These are phyloP conservation scores for Motacilla alba DNA, from an alignment of 2,113 vertebrate genomes.

Conservation along the genomic window DNA sequence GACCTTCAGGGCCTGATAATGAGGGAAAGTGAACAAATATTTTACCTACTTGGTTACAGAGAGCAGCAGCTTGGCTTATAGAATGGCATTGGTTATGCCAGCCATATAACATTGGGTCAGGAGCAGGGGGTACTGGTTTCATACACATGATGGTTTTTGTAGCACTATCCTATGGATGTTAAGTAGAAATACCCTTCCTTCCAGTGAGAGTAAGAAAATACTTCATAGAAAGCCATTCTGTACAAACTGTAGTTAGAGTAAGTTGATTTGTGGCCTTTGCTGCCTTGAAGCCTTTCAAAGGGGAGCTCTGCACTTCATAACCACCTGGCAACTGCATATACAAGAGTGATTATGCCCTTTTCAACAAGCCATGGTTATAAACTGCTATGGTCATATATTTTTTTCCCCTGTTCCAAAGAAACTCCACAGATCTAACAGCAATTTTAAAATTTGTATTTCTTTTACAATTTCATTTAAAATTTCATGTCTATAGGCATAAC, in stretches of 20 bases:
- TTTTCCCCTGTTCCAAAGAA: background rate
- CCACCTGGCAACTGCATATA: background rate
- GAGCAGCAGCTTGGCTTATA: background rate
- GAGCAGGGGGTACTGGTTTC: background rate
- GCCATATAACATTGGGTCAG: accelerated
- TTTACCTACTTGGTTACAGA: background rate
- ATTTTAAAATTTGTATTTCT: background rate
- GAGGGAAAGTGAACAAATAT: background rate
- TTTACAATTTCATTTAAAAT: background rate
- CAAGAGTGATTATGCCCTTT: background rate
- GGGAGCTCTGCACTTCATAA: background rate
- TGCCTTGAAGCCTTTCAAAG: background rate
- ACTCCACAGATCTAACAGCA: background rate
- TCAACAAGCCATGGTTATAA: background rate
- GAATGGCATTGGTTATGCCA: background rate
- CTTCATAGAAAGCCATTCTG: background rate
- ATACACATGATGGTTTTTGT: background rate
- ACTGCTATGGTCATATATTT: background rate
- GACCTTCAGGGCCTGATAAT: background rate
- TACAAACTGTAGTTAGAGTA: background rate
- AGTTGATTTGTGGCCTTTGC: background rate
- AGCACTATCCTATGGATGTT: accelerated
- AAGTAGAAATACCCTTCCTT: background rate
- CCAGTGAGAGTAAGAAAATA: background rate
- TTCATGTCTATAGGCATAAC: background rate